Conservation (phyloP, 2,797 vertebrate species). For the Scolopax bukidnonensis region DNA sequence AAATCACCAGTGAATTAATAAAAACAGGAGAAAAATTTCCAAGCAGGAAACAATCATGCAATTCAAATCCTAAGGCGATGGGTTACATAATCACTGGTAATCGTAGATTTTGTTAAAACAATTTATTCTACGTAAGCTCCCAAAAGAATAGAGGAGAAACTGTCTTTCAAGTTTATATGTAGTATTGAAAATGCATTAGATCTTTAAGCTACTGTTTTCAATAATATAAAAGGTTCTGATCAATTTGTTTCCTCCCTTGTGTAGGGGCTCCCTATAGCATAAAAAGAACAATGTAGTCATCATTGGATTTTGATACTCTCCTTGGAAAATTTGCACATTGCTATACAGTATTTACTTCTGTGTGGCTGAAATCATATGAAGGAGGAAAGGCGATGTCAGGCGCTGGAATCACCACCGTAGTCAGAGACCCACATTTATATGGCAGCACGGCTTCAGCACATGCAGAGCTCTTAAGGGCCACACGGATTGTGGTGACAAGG, state of each 20-base stretch:
- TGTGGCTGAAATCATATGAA: neutral
- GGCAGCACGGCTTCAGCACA: rapidly evolving
- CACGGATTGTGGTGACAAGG: rapidly evolving
- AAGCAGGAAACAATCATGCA: neutral
- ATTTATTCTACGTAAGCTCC: neutral
- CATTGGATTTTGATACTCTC: neutral
- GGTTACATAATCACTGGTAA: neutral
- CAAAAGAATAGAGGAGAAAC: neutral
- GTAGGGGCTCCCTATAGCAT: neutral
- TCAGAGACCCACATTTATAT: neutral
- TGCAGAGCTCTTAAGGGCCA: rapidly evolving
- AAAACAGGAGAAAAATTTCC: neutral
- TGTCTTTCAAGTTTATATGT: neutral
- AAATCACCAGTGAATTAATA: conserved; percentile 3
- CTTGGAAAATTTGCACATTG: neutral
- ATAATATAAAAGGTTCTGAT: neutral
- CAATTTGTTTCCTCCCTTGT: neutral
- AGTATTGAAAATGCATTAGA: neutral
- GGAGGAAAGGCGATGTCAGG: neutral
- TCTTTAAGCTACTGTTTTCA: neutral
- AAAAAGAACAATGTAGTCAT: neutral
- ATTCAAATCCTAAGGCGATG: neutral
- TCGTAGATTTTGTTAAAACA: neutral
- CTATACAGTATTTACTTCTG: neutral
- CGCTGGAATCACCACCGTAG: rapidly evolving